A percentile compares a stretch with the other conserved stretches of the same genome.
Conservation (phyloP, 37 sponge, comb jelly and placozoan species). For the Dysidea cf. avara region DNA sequence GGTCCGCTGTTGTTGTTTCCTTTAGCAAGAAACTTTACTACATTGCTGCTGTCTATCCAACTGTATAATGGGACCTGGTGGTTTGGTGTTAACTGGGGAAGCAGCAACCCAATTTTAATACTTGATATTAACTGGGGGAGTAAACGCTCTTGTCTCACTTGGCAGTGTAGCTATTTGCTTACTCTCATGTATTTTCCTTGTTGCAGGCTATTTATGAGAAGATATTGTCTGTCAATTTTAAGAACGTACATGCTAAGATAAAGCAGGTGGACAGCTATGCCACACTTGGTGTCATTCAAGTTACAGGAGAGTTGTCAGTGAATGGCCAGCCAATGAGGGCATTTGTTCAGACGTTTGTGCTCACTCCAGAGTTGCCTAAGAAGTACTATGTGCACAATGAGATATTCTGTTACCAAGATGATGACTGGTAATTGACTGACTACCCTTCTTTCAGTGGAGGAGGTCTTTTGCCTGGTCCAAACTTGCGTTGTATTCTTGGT, state of each 20-base stretch:
- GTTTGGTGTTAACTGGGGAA: no score
- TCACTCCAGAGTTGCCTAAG: constrained; percentile 73
- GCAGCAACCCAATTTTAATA: no score
- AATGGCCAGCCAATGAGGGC: constrained; percentile 81
- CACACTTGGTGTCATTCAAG: constrained; percentile 85
- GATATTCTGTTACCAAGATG: constrained; percentile 94
- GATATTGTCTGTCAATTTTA: constrained; percentile 76
- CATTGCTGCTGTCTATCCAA: no score
- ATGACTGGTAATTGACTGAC: no score
- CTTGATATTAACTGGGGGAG: neutral
- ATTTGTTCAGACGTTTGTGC: constrained; percentile 98
- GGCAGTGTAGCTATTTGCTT: neutral
- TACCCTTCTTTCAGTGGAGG: no score
- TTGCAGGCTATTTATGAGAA: constrained; percentile 87
- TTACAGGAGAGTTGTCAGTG: constrained; percentile 94
- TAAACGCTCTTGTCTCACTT: no score
- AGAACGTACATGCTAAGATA: constrained; percentile 76
- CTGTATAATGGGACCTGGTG: no score
- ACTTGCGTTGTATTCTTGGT: constrained; percentile 62
- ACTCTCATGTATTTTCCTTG: neutral
- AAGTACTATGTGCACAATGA: constrained; percentile 81
- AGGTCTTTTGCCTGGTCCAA: neutral
- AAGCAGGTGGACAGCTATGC: constrained; percentile 91
- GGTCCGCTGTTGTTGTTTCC: no score
- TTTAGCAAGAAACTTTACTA: no score